Conservation (phyloP, 2,888 invertebrate species). For the Heliconius sara region DNA sequence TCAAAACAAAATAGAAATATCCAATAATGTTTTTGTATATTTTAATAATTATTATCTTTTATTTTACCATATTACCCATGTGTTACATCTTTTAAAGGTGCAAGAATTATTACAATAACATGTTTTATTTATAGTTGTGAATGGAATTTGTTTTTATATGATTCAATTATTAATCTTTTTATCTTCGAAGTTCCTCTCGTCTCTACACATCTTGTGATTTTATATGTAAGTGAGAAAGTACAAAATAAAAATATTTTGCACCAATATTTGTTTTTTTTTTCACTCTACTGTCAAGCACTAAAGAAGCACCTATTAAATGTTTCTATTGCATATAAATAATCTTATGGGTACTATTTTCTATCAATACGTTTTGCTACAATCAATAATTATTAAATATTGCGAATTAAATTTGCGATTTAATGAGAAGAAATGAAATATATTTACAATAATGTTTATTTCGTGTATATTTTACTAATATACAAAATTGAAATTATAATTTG, state of each 20-base stretch:
- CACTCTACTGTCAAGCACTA: constrained; percentile 31
- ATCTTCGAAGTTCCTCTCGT: constrained; percentile 65
- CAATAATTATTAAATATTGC: neutral
- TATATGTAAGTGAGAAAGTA: constrained; percentile 64
- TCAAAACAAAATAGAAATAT: no score
- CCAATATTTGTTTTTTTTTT: constrained; percentile 47
- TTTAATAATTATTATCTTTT: no score
- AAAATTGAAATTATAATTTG: constrained; percentile 4
- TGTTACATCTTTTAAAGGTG: neutral
- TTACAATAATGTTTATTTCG: constrained; percentile 1
- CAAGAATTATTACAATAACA: neutral
- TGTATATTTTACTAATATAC: neutral
- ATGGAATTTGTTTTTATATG: neutral
- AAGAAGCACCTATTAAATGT: constrained; percentile 35
- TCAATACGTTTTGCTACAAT: neutral
- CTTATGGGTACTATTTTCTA: neutral
- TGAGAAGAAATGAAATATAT: neutral
- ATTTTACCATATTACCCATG: no score
- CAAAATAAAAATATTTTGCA: constrained; percentile 72
- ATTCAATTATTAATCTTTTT: constrained; percentile 34
- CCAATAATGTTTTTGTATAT: no score
- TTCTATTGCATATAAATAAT: constrained; percentile 14
- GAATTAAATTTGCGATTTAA: neutral
- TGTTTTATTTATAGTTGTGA: neutral
- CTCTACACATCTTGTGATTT: constrained; percentile 70